Evolutionary conservation across 2,113 vertebrate genomes (phyloP).

Genomic region (Plestiodon gilberti): DNA sequence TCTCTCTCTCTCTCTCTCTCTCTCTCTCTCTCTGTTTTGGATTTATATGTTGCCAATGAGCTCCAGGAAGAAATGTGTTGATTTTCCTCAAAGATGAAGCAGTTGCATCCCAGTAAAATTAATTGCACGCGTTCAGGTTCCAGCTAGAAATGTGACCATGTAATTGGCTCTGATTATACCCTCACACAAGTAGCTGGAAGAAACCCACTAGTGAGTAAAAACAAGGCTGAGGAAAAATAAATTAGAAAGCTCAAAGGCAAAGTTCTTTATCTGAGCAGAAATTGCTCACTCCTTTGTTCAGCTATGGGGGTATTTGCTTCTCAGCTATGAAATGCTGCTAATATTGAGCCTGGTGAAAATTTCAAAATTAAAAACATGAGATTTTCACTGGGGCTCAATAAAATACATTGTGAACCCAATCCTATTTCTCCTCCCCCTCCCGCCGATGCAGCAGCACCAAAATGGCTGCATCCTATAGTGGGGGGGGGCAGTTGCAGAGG

Average conservation of each 20-base stretch:
- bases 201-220: background rate
- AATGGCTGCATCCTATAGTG: too few relatives aligned
- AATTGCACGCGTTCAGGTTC: slow-evolving; percentile 2
- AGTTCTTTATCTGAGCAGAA: background rate
- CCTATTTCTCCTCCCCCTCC: too few relatives aligned
- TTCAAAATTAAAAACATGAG: too few relatives aligned
- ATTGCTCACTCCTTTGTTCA: background rate
- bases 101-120: background rate
- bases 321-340: too few relatives aligned
- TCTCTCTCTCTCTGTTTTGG: background rate
- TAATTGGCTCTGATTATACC: background rate
- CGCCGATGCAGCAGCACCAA: too few relatives aligned
- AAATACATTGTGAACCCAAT: too few relatives aligned
- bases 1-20: too few relatives aligned
- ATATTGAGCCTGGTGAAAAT: too few relatives aligned
- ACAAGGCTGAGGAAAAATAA: background rate
- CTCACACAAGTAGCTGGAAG: background rate
- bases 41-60: background rate
- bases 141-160: background rate
- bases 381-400: too few relatives aligned
- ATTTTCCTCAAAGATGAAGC: background rate
- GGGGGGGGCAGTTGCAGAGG: too few relatives aligned
- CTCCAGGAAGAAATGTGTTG: background rate
- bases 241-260: background rate
- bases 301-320: background rate